phyloP scores from a whole-genome alignment of 2,888 invertebrate species.

The Allacma fusca region DNA sequence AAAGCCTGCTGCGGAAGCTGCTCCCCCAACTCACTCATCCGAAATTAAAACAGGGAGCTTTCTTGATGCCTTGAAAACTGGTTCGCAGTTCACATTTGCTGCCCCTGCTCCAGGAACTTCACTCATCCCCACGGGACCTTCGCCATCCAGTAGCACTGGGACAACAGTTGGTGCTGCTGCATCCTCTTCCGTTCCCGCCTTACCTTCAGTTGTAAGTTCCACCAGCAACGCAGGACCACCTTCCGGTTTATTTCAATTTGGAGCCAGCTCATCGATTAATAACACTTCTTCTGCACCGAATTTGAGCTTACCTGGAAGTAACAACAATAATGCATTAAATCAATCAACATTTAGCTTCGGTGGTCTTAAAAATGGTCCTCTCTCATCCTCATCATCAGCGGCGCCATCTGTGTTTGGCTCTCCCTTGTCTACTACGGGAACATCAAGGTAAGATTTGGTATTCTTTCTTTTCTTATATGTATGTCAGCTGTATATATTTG shows the following conservation, averaged over 20 bases:
- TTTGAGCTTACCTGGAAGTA: slow-evolving; percentile 26
- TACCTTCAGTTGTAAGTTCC: neutral
- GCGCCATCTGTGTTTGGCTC: slow-evolving; percentile 42
- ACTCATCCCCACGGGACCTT: slow-evolving; percentile 35
- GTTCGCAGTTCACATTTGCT: slow-evolving; percentile 39
- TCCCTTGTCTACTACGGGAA: slow-evolving; percentile 27
- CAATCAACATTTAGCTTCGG: slow-evolving; percentile 35
- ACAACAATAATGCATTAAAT: slow-evolving; percentile 25
- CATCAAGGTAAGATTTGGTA: neutral
- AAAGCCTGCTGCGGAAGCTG: slow-evolving; percentile 25
- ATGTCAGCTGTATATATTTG: no score
- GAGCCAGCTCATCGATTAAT: slow-evolving; percentile 17
- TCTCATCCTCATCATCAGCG: slow-evolving; percentile 1
- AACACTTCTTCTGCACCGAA: neutral
- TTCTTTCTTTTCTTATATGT: neutral
- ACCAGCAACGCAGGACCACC: slow-evolving; percentile 23
- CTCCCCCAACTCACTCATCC: neutral
- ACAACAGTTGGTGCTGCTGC: neutral
- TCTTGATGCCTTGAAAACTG: slow-evolving; percentile 39
- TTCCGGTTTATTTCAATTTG: slow-evolving; percentile 37
- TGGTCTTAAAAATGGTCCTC: slow-evolving; percentile 34
- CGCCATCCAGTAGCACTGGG: neutral
- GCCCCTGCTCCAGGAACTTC: slow-evolving; percentile 33
- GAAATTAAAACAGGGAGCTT: slow-evolving; percentile 35
- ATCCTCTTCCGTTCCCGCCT: neutral